Conservation (phyloP, 2,888 invertebrate genomes). For the Aelia acuminata region DNA sequence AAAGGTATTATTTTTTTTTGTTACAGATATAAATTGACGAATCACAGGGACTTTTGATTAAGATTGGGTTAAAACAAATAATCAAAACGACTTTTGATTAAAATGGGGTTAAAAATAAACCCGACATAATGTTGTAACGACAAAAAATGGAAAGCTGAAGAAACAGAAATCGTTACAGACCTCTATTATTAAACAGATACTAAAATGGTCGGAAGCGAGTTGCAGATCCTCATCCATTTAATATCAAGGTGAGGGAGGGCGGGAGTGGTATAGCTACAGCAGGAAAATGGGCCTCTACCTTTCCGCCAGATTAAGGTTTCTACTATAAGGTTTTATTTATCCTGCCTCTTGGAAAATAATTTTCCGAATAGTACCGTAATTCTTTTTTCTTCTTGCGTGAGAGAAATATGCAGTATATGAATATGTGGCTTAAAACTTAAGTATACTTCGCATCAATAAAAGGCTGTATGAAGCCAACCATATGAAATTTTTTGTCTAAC, state of each 20-base stretch:
- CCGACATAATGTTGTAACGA: background rate
- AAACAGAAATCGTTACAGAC: constrained; percentile 9
- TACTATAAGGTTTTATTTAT: constrained; percentile 34
- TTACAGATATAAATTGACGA: too few species aligned
- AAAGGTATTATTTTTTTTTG: too few species aligned
- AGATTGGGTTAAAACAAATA: too few species aligned
- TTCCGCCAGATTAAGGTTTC: constrained; percentile 45
- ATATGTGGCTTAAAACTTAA: background rate
- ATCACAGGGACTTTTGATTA: too few species aligned
- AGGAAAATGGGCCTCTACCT: constrained; percentile 32
- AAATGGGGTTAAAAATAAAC: background rate
- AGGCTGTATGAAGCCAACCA: background rate
- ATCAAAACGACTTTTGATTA: too few species aligned
- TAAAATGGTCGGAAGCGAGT: constrained; percentile 26
- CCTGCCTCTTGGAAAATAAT: constrained; percentile 1
- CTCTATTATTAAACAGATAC: constrained; percentile 10
- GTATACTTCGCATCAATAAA: background rate
- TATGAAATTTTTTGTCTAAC: background rate
- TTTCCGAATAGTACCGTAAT: background rate
- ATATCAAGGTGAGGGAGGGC: background rate
- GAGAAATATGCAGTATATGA: background rate
- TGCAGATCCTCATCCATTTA: constrained; percentile 41
- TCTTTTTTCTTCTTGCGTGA: background rate
- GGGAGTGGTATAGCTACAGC: background rate
- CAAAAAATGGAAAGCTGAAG: background rate